Conservation (phyloP, 2,113 vertebrate species). For the Pleuronectes platessa region DNA sequence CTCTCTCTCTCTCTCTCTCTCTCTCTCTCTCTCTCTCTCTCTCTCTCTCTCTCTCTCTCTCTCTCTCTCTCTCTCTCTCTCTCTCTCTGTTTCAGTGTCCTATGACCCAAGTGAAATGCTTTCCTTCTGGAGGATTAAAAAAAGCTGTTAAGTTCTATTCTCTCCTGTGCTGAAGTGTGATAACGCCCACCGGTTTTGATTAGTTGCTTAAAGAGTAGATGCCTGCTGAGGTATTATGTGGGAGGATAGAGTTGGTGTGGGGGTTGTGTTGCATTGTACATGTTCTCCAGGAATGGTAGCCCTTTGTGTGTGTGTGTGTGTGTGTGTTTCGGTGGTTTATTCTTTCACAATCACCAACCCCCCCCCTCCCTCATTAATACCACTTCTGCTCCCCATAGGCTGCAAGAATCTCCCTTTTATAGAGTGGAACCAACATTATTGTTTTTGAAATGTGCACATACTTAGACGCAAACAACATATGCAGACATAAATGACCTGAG, state of each 20-base stretch:
- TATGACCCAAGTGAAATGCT: constrained; percentile 41
- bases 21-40: neutral
- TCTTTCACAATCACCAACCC: constrained; percentile 46
- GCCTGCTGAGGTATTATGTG: constrained; percentile 74
- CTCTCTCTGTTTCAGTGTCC: constrained; percentile 19
- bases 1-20: neutral
- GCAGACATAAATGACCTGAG: neutral
- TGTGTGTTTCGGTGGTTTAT: constrained; percentile 37
- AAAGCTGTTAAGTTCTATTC: constrained; percentile 57
- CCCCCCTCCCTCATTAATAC: constrained; percentile 57
- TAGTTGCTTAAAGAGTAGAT: constrained; percentile 74
- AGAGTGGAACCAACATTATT: constrained; percentile 36
- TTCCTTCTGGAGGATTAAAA: constrained; percentile 39
- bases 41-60: neutral
- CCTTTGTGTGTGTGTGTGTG: constrained; percentile 62
- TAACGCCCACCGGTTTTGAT: constrained; percentile 73
- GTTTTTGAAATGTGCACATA: constrained; percentile 29
- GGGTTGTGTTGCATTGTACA: constrained; percentile 72
- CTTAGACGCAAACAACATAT: constrained; percentile 35
- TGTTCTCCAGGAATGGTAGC: constrained; percentile 62
- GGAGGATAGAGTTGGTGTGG: constrained; percentile 63
- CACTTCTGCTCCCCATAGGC: constrained; percentile 42
- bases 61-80: neutral
- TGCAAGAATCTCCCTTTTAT: constrained; percentile 55
- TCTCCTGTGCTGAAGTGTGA: constrained; percentile 60